Evolutionary conservation across 2,113 vertebrate species (phyloP).

Genomic region (Leucosticte australis): DNA sequence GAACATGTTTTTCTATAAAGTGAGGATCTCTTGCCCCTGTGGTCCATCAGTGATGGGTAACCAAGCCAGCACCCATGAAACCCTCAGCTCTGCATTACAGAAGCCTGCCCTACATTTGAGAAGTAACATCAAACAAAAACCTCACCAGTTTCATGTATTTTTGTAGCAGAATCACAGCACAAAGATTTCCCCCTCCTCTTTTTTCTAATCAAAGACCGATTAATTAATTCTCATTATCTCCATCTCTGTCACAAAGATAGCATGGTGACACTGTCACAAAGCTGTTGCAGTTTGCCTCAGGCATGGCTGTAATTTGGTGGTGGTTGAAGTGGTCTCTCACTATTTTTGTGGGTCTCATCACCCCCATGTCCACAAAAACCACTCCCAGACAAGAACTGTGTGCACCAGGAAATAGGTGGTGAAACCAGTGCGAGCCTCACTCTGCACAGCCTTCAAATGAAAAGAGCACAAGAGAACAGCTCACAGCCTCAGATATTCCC

Average conservation of each 20-base stretch:
- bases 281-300: conserved; percentile 22
- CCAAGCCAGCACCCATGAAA: not conserved
- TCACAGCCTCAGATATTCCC: not conserved
- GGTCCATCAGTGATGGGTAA: not conserved
- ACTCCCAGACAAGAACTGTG: not conserved
- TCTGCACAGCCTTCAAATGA: not conserved
- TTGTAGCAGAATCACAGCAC: not conserved
- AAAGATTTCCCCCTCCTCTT: not conserved
- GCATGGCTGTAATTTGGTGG: conserved; percentile 43
- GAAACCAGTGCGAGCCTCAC: not conserved
- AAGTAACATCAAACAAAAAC: conserved; percentile 14
- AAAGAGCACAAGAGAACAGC: not conserved
- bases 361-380: not conserved
- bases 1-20: not conserved
- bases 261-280: conserved; percentile 42
- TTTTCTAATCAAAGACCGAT: conserved; percentile 58
- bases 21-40: not conserved
- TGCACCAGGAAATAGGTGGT: not conserved
- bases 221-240: conserved; percentile 69
- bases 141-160: not conserved
- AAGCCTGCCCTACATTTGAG: not conserved
- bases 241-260: conserved; percentile 56
- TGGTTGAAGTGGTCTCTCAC: not conserved
- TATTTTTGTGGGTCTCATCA: not conserved
- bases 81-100: accelerated